Conservation (phyloP, 2,888 invertebrate genomes). For the Ferrisia virgata region DNA sequence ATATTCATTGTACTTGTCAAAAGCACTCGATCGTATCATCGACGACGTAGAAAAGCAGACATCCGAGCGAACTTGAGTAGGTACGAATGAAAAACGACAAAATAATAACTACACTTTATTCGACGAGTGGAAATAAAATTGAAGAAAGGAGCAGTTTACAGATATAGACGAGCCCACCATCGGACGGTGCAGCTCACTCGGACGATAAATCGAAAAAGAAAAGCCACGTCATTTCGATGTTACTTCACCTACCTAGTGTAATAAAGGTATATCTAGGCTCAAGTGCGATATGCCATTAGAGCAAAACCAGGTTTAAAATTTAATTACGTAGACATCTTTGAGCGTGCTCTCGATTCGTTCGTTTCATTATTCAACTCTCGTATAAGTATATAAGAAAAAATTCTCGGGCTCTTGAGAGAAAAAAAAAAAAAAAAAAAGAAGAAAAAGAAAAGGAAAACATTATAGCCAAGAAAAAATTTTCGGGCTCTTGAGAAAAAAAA, state of each 20-base stretch:
- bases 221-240: background rate
- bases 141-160: background rate
- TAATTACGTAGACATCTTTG: constrained; percentile 10
- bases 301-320: background rate
- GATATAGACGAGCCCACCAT: no score
- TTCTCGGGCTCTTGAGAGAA: background rate
- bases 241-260: no score
- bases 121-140: background rate
- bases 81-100: background rate
- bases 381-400: background rate
- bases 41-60: no score
- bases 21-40: background rate
- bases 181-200: background rate
- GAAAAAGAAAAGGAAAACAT: background rate
- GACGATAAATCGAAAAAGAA: background rate
- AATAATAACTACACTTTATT: background rate
- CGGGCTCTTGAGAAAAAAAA: no score
- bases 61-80: background rate
- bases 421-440: background rate
- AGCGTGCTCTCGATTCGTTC: background rate
- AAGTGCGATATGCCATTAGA: background rate
- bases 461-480: no score
- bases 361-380: constrained; percentile 1
- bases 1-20: background rate
- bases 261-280: background rate